These are phyloP conservation scores for Bibio marci DNA, from an alignment of 2,888 invertebrate genomes.

Conservation along the genomic window DNA sequence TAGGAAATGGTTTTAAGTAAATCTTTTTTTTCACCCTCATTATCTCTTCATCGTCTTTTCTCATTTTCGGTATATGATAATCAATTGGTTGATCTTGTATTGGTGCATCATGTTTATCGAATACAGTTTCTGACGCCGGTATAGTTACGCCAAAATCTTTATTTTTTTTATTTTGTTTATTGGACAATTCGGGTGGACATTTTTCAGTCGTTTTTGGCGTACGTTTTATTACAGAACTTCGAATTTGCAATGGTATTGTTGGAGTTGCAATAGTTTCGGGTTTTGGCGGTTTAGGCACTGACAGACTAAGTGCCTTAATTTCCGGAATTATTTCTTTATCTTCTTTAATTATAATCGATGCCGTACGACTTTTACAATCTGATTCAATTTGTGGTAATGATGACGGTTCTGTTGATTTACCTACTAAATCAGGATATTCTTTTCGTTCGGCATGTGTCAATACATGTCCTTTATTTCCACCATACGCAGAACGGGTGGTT, in stretches of 20 bases:
- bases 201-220: conserved; percentile 33
- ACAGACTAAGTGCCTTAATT: conserved; percentile 40
- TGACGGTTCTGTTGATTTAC: conserved; percentile 16
- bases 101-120: conserved; percentile 35
- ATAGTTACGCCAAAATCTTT: conserved; percentile 33
- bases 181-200: conserved; percentile 38
- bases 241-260: conserved; percentile 18
- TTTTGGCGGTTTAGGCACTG: conserved; percentile 36
- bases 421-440: conserved; percentile 37
- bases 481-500: no score
- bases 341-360: no score
- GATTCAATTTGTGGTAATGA: no score
- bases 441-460: conserved; percentile 69
- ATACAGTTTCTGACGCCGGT: conserved; percentile 29
- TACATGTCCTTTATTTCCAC: no score
- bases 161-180: conserved; percentile 20
- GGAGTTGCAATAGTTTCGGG: conserved; percentile 39
- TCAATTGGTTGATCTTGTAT: conserved; percentile 79
- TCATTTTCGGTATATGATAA: conserved; percentile 63
- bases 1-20: no score
- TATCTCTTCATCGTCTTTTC: conserved; percentile 40
- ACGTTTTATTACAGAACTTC: conserved; percentile 68
- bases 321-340: conserved; percentile 48
- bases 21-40: no score
- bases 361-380: no score